phyloP scores from a whole-genome alignment of 1,140 invertebrate species.

The Helicoverpa armigera region DNA sequence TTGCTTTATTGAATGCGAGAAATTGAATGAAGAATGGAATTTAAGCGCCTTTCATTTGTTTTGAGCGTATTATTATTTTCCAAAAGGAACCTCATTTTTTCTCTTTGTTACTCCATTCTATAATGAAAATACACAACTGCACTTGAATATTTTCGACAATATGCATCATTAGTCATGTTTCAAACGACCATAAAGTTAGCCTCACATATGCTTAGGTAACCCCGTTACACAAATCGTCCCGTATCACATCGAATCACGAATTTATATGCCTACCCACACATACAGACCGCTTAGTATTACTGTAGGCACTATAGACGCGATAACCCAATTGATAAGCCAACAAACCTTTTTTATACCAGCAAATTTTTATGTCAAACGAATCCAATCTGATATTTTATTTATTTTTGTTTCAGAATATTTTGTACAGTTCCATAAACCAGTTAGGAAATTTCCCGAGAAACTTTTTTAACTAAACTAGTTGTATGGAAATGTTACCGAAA shows the following conservation, averaged over 20 bases:
- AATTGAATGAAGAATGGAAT: no score
- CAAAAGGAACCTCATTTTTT: no score
- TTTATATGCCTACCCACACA: constrained; percentile 1
- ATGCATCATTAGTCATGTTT: no score
- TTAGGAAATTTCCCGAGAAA: background rate
- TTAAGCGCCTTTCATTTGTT: no score
- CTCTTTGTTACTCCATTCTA: no score
- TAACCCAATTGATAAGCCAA: constrained; percentile 28
- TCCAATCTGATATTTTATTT: constrained; percentile 36
- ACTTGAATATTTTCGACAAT: no score
- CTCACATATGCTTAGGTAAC: background rate
- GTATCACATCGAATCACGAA: background rate
- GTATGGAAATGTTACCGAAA: constrained; percentile 4
- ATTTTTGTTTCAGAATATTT: constrained; percentile 42
- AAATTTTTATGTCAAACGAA: constrained; percentile 32
- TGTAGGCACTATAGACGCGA: background rate
- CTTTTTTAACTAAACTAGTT: constrained; percentile 20
- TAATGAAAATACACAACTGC: no score
- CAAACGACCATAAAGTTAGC: no score
- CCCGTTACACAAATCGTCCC: background rate
- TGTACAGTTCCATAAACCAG: background rate
- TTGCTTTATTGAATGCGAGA: background rate
- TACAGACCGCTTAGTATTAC: background rate
- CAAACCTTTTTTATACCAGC: background rate
- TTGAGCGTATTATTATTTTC: no score